Evolutionary conservation across 1,140 invertebrate species (phyloP).

Genomic region (Drosophila asahinai): DNA sequence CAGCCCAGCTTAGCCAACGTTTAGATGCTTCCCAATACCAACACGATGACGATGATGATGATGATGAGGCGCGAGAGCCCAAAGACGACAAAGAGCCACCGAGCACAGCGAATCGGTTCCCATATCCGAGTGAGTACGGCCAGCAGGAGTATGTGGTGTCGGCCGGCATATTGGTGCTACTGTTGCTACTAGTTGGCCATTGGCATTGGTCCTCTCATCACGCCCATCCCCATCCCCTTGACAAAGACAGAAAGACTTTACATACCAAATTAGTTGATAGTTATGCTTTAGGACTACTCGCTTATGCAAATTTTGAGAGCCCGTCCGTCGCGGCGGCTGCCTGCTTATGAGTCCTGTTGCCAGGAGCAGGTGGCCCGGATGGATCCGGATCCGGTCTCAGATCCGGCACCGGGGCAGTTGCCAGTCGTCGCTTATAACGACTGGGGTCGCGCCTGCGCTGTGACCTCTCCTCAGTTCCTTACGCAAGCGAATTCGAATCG

Average conservation of each 20-base stretch:
- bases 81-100: constrained; percentile 14
- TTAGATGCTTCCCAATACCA: constrained; percentile 68
- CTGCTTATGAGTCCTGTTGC: constrained; percentile 71
- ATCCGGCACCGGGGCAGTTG: constrained; percentile 16
- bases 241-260: constrained; percentile 80
- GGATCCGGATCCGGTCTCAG: constrained; percentile 1
- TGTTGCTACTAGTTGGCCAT: constrained; percentile 70
- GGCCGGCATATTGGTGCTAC: constrained; percentile 54
- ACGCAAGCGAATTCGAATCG: constrained; percentile 48
- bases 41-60: neutral
- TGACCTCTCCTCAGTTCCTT: constrained; percentile 46
- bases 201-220: constrained; percentile 38
- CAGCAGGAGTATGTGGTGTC: constrained; percentile 35
- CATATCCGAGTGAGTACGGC: constrained; percentile 47
- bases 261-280: constrained; percentile 82
- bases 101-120: constrained; percentile 40
- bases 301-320: constrained; percentile 69
- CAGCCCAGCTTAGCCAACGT: constrained; percentile 75
- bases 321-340: constrained; percentile 34
- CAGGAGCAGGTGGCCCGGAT: constrained; percentile 41
- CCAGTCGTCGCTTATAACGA: constrained; percentile 39
- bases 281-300: constrained; percentile 73
- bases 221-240: constrained; percentile 56
- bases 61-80: constrained; percentile 13
- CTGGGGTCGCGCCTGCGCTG: constrained; percentile 50